Conservation (phyloP, 2,888 invertebrate genomes). For the Ceratothoa steindachneri region DNA sequence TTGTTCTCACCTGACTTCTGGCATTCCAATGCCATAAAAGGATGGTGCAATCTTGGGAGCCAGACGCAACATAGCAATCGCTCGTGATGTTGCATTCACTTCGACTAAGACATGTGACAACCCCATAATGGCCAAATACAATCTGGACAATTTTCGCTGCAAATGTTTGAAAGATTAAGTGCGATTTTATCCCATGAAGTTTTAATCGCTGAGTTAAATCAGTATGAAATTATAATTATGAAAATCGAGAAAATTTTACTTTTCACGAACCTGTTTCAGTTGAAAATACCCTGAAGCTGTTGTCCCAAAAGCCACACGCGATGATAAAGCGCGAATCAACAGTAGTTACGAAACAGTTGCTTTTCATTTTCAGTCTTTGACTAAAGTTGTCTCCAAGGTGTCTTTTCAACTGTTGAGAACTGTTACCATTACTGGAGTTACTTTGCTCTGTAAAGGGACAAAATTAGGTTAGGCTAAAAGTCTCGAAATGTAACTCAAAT, state of each 20-base stretch:
- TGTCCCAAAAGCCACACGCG: conserved; percentile 99
- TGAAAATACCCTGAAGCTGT: conserved; percentile 95
- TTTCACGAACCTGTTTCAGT: conserved; percentile 88
- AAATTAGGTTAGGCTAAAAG: neutral
- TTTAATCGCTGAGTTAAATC: too few relatives aligned
- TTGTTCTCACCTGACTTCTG: conserved; percentile 67
- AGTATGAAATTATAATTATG: too few relatives aligned
- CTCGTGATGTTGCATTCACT: conserved; percentile 99
- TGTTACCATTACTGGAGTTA: conserved; percentile 26
- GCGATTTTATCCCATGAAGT: too few relatives aligned
- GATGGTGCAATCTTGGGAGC: conserved; percentile 96
- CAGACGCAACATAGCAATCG: conserved; percentile 97
- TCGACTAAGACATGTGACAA: conserved; percentile 93
- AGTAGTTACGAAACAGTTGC: conserved; percentile 95
- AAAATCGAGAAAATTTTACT: too few relatives aligned
- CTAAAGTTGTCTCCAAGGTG: conserved; percentile 98
- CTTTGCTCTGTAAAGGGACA: conserved; percentile 41
- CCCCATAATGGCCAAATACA: conserved; percentile 97
- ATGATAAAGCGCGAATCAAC: conserved; percentile 89
- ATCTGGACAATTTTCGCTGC: conserved; percentile 95
- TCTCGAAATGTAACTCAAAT: neutral
- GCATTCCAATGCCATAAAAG: conserved; percentile 99
- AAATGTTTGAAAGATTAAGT: too few relatives aligned
- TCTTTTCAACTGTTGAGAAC: conserved; percentile 62
- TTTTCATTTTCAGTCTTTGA: conserved; percentile 86